A percentile compares a stretch with the other conserved stretches of the same genome.
These are phyloP conservation scores for Ormyrus thymus DNA, from an alignment of 2,888 invertebrate species.

Conservation along the genomic window DNA sequence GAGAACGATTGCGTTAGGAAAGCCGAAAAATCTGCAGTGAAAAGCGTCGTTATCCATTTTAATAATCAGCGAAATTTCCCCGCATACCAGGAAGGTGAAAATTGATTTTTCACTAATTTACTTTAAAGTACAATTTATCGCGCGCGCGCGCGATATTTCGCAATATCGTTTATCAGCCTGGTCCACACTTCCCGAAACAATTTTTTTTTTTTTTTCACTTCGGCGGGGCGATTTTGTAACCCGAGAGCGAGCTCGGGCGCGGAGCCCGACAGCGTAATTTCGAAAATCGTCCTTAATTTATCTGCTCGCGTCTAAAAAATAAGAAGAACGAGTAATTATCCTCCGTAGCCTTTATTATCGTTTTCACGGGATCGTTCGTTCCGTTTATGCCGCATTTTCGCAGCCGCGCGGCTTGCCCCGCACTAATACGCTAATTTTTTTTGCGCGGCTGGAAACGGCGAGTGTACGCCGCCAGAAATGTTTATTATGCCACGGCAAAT, in stretches of 20 bases:
- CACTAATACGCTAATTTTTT: slow-evolving; percentile 35
- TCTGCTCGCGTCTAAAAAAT: slow-evolving; percentile 21
- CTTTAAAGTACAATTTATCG: slow-evolving; percentile 17
- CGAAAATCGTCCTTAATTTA: slow-evolving; percentile 51
- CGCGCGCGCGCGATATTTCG: slow-evolving; percentile 13
- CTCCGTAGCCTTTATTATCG: slow-evolving; percentile 37
- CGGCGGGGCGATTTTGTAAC: slow-evolving; percentile 21
- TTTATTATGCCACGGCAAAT: slow-evolving; percentile 29
- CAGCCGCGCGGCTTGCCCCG: neutral
- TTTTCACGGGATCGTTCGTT: slow-evolving; percentile 49
- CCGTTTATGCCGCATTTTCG: slow-evolving; percentile 35
- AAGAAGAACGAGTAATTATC: slow-evolving; percentile 43
- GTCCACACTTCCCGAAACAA: slow-evolving; percentile 21
- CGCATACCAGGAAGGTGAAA: neutral
- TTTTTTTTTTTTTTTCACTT: slow-evolving; percentile 14
- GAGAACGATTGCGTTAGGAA: too few relatives aligned
- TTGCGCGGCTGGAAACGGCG: neutral
- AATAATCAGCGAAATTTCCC: too few relatives aligned
- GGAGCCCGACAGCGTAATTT: slow-evolving; percentile 40
- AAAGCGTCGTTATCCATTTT: too few relatives aligned
- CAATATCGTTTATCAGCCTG: slow-evolving; percentile 33
- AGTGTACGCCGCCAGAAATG: neutral
- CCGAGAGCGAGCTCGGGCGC: neutral
- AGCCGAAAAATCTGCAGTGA: too few relatives aligned
- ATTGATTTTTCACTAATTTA: slow-evolving; percentile 25